Evolutionary conservation across 1,140 invertebrate genomes (phyloP).

Genomic region (Pinna nobilis): DNA sequence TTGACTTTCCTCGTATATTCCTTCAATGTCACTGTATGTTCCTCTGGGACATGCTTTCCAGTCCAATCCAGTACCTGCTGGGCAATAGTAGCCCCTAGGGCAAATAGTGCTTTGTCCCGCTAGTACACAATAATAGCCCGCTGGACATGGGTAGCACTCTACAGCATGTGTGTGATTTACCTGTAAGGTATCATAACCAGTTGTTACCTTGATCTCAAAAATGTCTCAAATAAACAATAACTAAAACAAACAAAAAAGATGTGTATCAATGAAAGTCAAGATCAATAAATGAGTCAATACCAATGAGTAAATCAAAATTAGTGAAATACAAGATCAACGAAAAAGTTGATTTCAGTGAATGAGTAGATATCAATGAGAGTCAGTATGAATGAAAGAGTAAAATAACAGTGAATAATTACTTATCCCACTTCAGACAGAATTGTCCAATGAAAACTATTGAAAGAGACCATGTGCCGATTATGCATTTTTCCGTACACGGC

Average conservation of each 20-base stretch:
- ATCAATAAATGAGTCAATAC: too few species aligned
- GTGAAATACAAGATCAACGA: too few species aligned
- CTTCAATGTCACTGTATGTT: conserved; percentile 66
- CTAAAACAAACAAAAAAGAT: conserved; percentile 3
- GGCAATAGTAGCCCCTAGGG: conserved; percentile 70
- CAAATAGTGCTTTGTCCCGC: conserved; percentile 58
- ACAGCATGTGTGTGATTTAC: conserved; percentile 70
- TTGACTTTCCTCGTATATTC: conserved; percentile 60
- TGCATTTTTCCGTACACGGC: too few species aligned
- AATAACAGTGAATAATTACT: too few species aligned
- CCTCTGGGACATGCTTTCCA: conserved; percentile 69
- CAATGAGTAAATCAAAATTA: too few species aligned
- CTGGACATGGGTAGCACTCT: conserved; percentile 64
- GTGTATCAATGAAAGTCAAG: too few species aligned
- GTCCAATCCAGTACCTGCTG: conserved; percentile 66
- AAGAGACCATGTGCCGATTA: too few species aligned
- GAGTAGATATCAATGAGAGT: too few species aligned
- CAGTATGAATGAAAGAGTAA: too few species aligned
- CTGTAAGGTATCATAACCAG: conserved; percentile 45
- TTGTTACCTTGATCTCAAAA: not conserved
- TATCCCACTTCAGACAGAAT: too few species aligned
- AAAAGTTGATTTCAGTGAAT: too few species aligned
- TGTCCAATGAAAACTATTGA: too few species aligned
- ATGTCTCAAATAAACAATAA: not conserved
- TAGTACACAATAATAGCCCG: conserved; percentile 67